phyloP scores from a whole-genome alignment of 1,140 invertebrate species.

The Oncopeltus fasciatus region DNA sequence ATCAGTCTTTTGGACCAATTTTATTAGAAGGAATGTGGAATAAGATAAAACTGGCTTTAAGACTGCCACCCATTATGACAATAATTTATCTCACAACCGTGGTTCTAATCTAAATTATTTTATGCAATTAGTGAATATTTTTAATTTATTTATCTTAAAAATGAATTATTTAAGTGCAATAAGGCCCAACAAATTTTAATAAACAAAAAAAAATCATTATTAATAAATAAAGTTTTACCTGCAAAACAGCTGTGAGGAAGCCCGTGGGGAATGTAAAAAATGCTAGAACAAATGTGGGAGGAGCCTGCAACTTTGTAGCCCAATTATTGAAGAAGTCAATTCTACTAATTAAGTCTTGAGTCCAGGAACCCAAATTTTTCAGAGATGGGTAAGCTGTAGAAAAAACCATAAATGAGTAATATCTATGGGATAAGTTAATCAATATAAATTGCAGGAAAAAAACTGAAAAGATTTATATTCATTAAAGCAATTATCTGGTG shows the following conservation, averaged over 20 bases:
- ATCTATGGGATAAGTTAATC: no score
- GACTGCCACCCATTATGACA: no score
- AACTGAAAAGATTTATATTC: no score
- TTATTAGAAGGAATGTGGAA: no score
- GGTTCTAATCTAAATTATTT: no score
- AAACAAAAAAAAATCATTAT: background rate
- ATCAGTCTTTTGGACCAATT: no score
- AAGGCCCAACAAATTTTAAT: background rate
- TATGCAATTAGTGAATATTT: background rate
- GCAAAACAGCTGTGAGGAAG: constrained; percentile 78
- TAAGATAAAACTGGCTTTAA: no score
- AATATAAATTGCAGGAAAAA: no score
- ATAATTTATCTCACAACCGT: no score
- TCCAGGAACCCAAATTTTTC: constrained; percentile 70
- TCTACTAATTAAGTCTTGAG: constrained; percentile 54
- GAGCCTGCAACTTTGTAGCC: constrained; percentile 55
- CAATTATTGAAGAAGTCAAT: constrained; percentile 57
- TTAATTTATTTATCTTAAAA: no score
- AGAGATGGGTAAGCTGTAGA: constrained; percentile 56
- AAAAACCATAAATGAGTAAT: background rate
- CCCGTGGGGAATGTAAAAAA: constrained; percentile 85
- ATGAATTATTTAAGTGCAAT: background rate
- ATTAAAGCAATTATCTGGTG: no score
- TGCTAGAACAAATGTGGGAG: constrained; percentile 68
- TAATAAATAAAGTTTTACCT: constrained; percentile 34